Conservation (phyloP, 37 sponge, comb jelly and placozoan genomes). For the Petrosia ficiformis region DNA sequence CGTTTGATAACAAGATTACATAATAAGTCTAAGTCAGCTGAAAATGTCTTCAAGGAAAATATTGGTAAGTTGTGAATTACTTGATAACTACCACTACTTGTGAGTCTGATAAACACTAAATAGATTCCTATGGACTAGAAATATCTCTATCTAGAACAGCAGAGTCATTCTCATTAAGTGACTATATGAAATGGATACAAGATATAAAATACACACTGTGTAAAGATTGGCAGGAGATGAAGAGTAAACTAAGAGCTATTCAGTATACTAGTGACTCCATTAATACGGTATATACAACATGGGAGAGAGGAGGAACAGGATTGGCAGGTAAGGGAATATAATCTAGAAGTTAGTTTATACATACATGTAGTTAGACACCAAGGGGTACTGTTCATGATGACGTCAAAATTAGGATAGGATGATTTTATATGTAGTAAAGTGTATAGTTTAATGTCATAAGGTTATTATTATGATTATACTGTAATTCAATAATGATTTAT, state of each 20-base stretch:
- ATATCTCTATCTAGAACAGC: slow-evolving; percentile 5
- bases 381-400: no score
- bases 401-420: no score
- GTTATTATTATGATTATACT: no score
- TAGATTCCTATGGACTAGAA: slow-evolving; percentile 26
- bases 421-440: no score
- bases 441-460: no score
- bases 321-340: not conserved
- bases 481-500: no score
- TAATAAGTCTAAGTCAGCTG: not conserved
- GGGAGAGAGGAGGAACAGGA: slow-evolving; percentile 13
- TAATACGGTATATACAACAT: not conserved
- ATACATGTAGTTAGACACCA: no score
- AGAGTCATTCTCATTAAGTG: slow-evolving; percentile 25
- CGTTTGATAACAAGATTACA: not conserved
- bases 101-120: not conserved
- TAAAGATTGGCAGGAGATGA: slow-evolving; percentile 20
- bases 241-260: slow-evolving; percentile 6
- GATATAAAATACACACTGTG: no score
- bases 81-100: not conserved
- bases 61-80: not conserved
- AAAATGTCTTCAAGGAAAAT: not conserved
- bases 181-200: slow-evolving; percentile 30
- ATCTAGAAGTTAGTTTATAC: no score
- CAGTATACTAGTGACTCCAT: slow-evolving; percentile 19